Evolutionary conservation across 2,797 vertebrate genomes (phyloP), one percentile per base, ranked within the genome.

Genomic region (Phataginus tetradactyla): DNA sequence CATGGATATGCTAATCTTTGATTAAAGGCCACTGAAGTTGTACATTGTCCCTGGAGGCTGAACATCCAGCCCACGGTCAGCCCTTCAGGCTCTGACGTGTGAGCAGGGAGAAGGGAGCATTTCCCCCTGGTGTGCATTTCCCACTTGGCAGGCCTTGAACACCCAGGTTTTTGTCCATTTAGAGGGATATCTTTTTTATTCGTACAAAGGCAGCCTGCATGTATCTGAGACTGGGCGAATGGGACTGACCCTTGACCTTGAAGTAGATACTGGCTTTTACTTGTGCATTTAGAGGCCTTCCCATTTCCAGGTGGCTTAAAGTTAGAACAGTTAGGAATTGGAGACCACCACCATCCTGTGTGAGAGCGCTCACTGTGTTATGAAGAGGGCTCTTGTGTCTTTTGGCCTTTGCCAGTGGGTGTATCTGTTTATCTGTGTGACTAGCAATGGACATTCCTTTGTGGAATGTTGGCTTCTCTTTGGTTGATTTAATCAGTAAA

Each of bases 401-500:
- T 86, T 93, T 91, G 91, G 83, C 86, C 72, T 91, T 94, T 72
- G 25, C 74, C 79, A 55, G 83, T 92, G 97, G 93, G 93, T 61
- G 79, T 96, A 87, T 96, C 90, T 96, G 49, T 96, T 96, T 97
- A 96, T 97, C 95, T 97, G 88, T 84, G 34, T 49, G 64, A 97
- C 90, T 91, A 92, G 92, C 87, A 96, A 32, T 96, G 96, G 95
- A 91, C 96, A 96, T 98, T 96, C 94, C 63, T 96, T 86, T 96
- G 74, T 93, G 96, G 96, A 96, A 96, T 97, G 86, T 95, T 98
- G 97, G 96, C 97, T 91, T 97, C 93, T 77, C 45, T 77, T 91
- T 55, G 63, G 51, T 64, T 79, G 96, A 96, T 97, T 95, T 97
- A 95, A 98, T 98, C 97, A 91, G 96, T 63, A 42, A 86, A 96